Base-by-base conservation (phyloP, 2,888 invertebrate species). In the Drosophila limbata region DNA sequence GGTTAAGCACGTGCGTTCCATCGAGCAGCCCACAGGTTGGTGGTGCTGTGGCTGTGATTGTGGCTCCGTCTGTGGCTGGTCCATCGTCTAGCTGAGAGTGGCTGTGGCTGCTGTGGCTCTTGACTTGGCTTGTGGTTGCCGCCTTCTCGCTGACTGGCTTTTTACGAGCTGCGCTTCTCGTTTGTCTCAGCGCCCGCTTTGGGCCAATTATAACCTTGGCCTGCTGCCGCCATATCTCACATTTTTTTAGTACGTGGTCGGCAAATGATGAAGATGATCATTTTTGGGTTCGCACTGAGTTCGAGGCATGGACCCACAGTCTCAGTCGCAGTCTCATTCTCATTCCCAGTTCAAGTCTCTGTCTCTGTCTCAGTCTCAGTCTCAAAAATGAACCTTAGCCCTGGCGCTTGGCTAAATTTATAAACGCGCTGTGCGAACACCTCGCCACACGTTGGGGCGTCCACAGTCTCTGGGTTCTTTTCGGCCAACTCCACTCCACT, bases 341-440 rank as follows among this genome's bases (percentile, higher is more conserved):
- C 25, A 21, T 13, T 44, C 25, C 9, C 44, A 44, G 47, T 31
- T 50, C 33, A 15, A 31, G 31, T 28, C 15, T 15, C 35, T 3
- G 13, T 11, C 50, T 35, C 45, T n/a, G n/a, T n/a, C 19, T 33
- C 25, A 28, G 28, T 25, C n/a, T 10, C 31, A 10, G 25, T 15
- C 50, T 35, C 45, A 45, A 21, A 50, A n/a, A 44, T 62, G 71
- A 84, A 33, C 11, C 51, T 51, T 51, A 31, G 8, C 44, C 75
- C 90, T 91, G 92, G 90, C 92, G 92, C 92, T 91, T 91, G 84
- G 82, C 71, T 45, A 85, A 89, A 90, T 86, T 91, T 89, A 89
- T 90, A 84, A 90, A 90, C 88, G 82, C 88, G 86, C 90, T 87
- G 73, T 72, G 79, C 83, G 85, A 83, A 83, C 84, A 84, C 84